Conservation (phyloP, 2,888 invertebrate species). For the Linyphia triangularis region DNA sequence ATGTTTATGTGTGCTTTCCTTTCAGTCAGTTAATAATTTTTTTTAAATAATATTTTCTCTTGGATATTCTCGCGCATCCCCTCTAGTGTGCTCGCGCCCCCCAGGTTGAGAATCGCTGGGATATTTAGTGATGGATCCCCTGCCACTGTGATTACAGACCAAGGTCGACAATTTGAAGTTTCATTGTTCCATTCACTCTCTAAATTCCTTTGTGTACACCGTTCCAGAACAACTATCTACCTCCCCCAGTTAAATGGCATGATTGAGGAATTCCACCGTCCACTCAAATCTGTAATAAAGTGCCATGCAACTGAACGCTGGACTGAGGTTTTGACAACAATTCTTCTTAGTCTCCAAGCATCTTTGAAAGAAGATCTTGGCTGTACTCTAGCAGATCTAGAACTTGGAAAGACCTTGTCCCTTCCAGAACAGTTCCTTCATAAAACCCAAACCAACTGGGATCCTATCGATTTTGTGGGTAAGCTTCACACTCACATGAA, state of each 20-base stretch:
- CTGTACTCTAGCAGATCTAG: neutral
- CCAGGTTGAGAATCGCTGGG: too few species aligned
- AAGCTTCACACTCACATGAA: slow-evolving; percentile 2
- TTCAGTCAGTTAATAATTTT: too few species aligned
- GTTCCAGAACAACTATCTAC: neutral
- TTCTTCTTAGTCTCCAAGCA: neutral
- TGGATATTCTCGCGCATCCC: too few species aligned
- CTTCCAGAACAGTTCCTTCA: neutral
- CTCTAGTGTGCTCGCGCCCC: too few species aligned
- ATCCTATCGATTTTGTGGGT: neutral
- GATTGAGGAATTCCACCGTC: neutral
- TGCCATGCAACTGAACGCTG: neutral
- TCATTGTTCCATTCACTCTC: neutral
- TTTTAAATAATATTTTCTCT: too few species aligned
- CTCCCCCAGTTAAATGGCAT: neutral
- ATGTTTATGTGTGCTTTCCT: too few species aligned
- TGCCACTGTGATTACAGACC: neutral
- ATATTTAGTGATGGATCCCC: neutral
- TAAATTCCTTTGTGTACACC: neutral
- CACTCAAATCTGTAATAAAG: neutral
- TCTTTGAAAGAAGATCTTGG: neutral
- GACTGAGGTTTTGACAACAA: neutral
- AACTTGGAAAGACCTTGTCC: neutral
- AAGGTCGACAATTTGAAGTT: neutral
- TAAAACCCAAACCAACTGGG: neutral